Base-by-base conservation (phyloP, 2,797 vertebrate species). In the Vireo griseus region DNA sequence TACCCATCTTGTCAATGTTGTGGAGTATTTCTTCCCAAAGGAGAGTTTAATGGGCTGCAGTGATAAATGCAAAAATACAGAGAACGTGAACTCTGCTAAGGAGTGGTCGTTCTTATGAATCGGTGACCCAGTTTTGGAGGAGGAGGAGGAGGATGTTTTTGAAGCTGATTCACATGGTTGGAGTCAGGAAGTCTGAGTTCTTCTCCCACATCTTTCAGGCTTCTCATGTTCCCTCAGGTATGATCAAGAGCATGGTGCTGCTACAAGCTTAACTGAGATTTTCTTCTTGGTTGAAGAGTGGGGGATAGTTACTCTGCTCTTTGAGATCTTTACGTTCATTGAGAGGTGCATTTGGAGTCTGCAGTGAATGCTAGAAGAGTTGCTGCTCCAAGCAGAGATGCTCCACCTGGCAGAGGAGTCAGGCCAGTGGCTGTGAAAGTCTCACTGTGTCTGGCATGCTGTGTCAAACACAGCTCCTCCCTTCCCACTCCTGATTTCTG, bases 181-280 rank as follows among this genome's bases (percentile, higher is more conserved):
- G 65, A 79, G 62, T 87, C 75, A 68, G 89, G 42, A 90, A 91
- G 79, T 86, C 85, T 66, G 79, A 84, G 69, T 40, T 81, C 29
- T 83, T 63, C 80, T 47, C 44, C 51, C n/a, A 42, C 55, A 6
- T 84, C 57, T 88, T 19, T 65, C 50, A n/a, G 62, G 42, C 40
- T 81, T 90, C 47, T 83, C 19, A 2, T 67, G 35, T 87, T 62
- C 66, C 50, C 16, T 44, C 68, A 52, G 57, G 45, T 76, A 48
- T n/a, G 55, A 92, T 65, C 31, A 48, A 68, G 69, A 45, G 51
- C 9, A 10, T 37, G 37, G 55, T 65, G 45, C 50, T n/a, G 22
- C 71, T 79, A 11, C 72, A 91, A 3, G 47, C 57, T 31, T 52
- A 37, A 55, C 29, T 28, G 47, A 68, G 57, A 61, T 73, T 89